Evolutionary conservation across 92 coral and sea anemone genomes (phyloP), one percentile per base, ranked within the genome.

Genomic region (Pocillopora meandrina): DNA sequence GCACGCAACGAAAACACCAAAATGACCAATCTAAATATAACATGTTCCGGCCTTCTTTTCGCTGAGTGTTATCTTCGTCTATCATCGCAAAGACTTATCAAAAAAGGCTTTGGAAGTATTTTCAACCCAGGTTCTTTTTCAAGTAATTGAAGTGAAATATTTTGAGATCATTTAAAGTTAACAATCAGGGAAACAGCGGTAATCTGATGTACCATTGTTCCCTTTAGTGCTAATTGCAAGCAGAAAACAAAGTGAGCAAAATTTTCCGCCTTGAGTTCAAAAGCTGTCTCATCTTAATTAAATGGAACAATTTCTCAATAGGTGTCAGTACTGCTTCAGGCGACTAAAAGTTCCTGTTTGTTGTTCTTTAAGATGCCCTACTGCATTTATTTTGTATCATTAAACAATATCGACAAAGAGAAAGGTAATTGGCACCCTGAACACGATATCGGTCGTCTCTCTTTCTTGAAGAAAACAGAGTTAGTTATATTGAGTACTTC

Each of bases 311-410:
- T 71, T 71, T 47, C 52, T 42, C 52, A 42, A 42, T 42, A 60
- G 17, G 35, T 60, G 57, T 34, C 71, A 81, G 34, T 71, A 33
- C 49, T 70, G 85, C 85, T 65, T 9, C 10, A 59, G 85, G 85
- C 85, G 20, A 81, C 52, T 12, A n/a, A 71, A 80, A 58, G 55
- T 81, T 81, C 85, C 85, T 76, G 58, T 71, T 81, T 81, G 72
- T 2, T 59, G 49, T 33, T 71, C 15, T 70, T 71, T 12, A 2
- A 16, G 63, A 70, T 68, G 61, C 64, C 15, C 15, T 10, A 59
- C 21, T n/a, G 3, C 61, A 56, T 36, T 35, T 70, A 21, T n/a
- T 34, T 11, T 16, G 15, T 63, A 17, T 23, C 61, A 21, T 60
- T 47, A 19, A 36, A 71, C n/a, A 77, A 16, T 58, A n/a, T 31